Evolutionary conservation across 2,888 invertebrate species (phyloP).

Genomic region (Drosophila meridionalis): DNA sequence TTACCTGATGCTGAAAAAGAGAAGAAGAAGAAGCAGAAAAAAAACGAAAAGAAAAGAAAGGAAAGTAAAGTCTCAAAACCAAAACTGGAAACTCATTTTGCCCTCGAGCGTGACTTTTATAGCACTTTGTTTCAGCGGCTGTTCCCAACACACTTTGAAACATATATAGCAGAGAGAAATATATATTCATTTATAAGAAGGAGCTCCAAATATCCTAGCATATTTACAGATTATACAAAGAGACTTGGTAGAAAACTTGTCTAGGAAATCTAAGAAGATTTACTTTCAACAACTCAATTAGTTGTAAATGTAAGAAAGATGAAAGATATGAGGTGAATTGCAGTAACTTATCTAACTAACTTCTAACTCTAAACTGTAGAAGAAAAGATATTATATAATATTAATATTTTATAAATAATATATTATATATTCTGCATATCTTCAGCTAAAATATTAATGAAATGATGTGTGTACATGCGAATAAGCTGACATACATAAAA

Average conservation of each 20-base stretch:
- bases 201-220: neutral
- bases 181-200: slow-evolving; percentile 19
- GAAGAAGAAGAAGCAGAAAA: slow-evolving; percentile 33
- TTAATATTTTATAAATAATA: too few relatives aligned
- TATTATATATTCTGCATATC: too few relatives aligned
- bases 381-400: too few relatives aligned
- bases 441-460: too few relatives aligned
- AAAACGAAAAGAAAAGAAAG: slow-evolving; percentile 41
- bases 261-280: neutral
- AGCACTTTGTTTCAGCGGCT: slow-evolving; percentile 65
- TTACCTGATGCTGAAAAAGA: slow-evolving; percentile 73
- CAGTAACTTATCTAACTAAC: too few relatives aligned
- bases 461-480: too few relatives aligned
- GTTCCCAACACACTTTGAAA: neutral
- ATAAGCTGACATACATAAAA: too few relatives aligned
- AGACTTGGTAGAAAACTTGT: neutral
- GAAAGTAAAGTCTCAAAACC: slow-evolving; percentile 37
- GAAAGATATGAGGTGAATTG: too few relatives aligned
- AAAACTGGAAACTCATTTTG: slow-evolving; percentile 76
- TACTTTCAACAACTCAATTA: neutral
- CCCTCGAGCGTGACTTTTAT: slow-evolving; percentile 78
- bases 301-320: too few relatives aligned
- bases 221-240: neutral
- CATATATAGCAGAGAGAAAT: slow-evolving; percentile 2
- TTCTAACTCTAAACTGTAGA: too few relatives aligned